Evolutionary conservation across 2,113 vertebrate species (phyloP), one percentile per base, ranked within the genome.

Genomic region (Rhinoptilus africanus): DNA sequence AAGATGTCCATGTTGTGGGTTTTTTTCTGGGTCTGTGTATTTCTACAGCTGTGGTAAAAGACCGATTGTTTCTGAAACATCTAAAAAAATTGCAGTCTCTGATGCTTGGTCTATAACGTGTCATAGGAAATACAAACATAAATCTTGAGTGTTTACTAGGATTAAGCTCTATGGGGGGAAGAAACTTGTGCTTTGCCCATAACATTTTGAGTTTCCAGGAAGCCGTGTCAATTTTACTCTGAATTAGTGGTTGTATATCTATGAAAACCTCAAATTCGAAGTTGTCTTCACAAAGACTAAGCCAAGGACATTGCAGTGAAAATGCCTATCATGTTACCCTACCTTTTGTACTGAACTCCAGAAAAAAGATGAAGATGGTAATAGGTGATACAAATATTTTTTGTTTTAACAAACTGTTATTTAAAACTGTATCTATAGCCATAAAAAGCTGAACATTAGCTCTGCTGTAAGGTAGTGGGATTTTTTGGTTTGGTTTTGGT

Each of bases 1-100:
- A 72, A n/a, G 0, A 35, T 32, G 9, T 50, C 3, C 3, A 8
- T 15, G 57, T 41, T 17, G 71, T 39, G 6, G 5, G 0, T 1
- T 56, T 50, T 45, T 64, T 68, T 20, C 18, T 45, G 6, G 3
- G 63, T 88, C 67, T 67, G 5, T 62, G 23, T 50, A 22, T 83
- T 94, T 73, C 47, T 73, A 34, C 53, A 68, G 59, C 35, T 78
- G 41, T 67, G 10, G 28, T 62, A 21, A 90, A 93, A 71, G 30
- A 27, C 9, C 1, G 4, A 7, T 63, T 84, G 22, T 73, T 87
- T 81, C 35, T 45, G 32, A 79, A 88, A 71, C 41, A 39, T 28
- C 6, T 21, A n/a, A 54, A 81, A 56, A 91, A 56, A 32, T 23
- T 22, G 19, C 1, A 43, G 4, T 45, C 7, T 94, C 34, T 86